phyloP scores from a whole-genome alignment of 2,113 vertebrate species.

The Phaethornis superciliosus region DNA sequence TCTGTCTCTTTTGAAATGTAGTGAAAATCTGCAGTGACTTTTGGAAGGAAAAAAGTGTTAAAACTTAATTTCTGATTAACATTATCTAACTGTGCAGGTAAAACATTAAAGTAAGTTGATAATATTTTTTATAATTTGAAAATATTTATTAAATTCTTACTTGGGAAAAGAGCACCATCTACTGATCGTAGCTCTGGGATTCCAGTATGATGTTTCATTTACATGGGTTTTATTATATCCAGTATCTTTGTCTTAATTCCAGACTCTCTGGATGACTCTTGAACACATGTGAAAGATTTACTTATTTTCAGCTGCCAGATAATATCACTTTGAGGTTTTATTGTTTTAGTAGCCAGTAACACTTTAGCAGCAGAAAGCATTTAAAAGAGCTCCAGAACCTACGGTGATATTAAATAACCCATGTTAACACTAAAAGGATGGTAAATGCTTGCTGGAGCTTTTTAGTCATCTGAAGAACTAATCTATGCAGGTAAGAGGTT shows the following conservation, averaged over 20 bases:
- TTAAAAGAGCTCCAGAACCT: not conserved
- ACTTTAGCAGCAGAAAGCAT: not conserved
- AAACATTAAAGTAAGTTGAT: not conserved
- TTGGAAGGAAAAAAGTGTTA: not conserved
- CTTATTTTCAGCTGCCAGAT: not conserved
- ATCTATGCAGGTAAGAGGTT: not conserved
- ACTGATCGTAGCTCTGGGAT: not conserved
- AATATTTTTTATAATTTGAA: not conserved
- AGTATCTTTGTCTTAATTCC: not conserved
- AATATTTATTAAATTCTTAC: not conserved
- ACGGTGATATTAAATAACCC: not conserved
- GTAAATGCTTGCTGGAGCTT: not conserved
- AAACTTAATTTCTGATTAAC: not conserved
- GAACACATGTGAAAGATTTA: not conserved
- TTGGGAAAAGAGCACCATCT: slow-evolving; percentile 40
- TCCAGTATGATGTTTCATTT: not conserved
- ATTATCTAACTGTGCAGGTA: not conserved
- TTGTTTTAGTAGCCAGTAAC: not conserved
- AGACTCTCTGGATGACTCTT: not conserved
- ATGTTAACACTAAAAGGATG: not conserved
- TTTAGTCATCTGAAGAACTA: not conserved
- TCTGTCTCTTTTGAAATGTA: not conserved
- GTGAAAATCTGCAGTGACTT: not conserved
- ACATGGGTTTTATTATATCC: not conserved
- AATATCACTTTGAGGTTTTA: not conserved